Base-by-base conservation (phyloP, 1,140 invertebrate genomes). In the Neelides sp. region DNA sequence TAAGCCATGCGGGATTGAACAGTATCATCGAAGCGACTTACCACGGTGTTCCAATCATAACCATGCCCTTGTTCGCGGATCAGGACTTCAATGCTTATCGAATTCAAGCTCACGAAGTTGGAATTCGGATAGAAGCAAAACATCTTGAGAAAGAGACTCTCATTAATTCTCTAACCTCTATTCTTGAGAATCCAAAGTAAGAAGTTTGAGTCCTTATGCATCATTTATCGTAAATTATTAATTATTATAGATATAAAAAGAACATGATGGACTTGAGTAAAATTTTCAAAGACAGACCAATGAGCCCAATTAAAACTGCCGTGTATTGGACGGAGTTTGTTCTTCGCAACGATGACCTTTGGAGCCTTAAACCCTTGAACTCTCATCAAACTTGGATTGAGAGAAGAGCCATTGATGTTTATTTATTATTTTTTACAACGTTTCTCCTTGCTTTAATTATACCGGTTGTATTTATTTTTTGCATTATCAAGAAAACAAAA, bases 251-350 rank as follows among this genome's bases (percentile, higher is more conserved):
- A 41, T 71, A 66, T 56, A 61, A 61, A 23, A 52, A 63, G 40
- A 66, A 66, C 37, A 62, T 65, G 52, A 54, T 61, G 41, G 59
- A 44, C 42, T 40, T 34, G 22, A 59, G 57, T 1, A 24, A 8
- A 24, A 50, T 65, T 2, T 74, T 75, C 56, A 69, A 69, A 23
- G 76, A 79, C 59, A 66, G 73, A 1, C 74, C 71, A 4, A 4
- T 36, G 27, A 56, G 19, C 28, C 59, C 64, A 20, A 32, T 62
- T 13, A 57, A 64, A 8, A 46, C 12, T 15, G 64, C 62, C 2
- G 53, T 62, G n/a, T 66, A 49, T 39, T 65, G 64, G 64, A 63
- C 61, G 30, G 64, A 66, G 48, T 65, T 64, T 59, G 63, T 62
- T 3, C 45, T 66, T 8, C 50, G 64, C 23, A 58, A 65, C 39